phyloP scores from a whole-genome alignment of 2,113 vertebrate species.

The Oryctolagus cuniculus region DNA sequence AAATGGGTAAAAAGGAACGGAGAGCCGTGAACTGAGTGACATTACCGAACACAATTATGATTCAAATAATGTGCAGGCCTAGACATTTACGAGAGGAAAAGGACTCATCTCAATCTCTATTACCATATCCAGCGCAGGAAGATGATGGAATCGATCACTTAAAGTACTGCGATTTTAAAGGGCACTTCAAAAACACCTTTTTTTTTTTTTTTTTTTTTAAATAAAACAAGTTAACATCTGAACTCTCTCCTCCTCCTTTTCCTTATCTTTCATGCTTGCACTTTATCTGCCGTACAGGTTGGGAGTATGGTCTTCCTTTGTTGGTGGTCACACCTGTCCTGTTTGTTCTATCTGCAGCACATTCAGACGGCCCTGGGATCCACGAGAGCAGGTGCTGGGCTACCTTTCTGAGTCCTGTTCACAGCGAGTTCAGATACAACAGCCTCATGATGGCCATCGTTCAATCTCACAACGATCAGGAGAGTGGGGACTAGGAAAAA shows the following conservation, averaged over 20 bases:
- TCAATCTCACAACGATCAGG: neutral
- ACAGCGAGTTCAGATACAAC: neutral
- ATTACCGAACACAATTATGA: slow-evolving; percentile 24
- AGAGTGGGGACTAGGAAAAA: neutral
- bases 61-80: neutral
- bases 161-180: neutral
- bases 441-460: neutral
- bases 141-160: neutral
- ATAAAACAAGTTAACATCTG: neutral
- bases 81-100: neutral
- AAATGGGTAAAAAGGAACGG: neutral
- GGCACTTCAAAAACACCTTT: slow-evolving; percentile 21
- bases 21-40: neutral
- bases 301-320: neutral
- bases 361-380: neutral
- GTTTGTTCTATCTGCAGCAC: neutral
- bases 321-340: neutral
- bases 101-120: neutral
- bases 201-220: neutral
- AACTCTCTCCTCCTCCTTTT: slow-evolving; percentile 10
- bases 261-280: neutral
- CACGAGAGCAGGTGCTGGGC: too few species aligned
- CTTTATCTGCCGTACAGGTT: neutral
- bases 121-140: neutral
- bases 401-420: neutral